Evolutionary conservation across 2,888 invertebrate genomes (phyloP).

Genomic region (Eupithecia exiguata): DNA sequence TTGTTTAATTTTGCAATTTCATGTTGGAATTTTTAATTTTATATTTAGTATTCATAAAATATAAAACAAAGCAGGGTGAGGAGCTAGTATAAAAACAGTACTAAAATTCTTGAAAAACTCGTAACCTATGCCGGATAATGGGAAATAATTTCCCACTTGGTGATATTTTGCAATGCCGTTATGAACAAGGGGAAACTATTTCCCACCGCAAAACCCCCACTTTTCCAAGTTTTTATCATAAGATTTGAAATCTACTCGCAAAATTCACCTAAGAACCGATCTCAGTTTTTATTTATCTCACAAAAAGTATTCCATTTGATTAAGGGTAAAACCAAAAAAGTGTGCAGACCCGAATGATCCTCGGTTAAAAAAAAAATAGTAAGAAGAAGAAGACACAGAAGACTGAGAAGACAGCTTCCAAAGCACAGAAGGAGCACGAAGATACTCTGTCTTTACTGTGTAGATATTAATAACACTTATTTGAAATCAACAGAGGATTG

Average conservation of each 20-base stretch:
- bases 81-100: conserved; percentile 31
- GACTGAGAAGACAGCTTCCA: too few species aligned
- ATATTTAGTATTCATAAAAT: conserved; percentile 14
- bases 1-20: conserved; percentile 17
- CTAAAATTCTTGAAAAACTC: conserved; percentile 26
- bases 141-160: conserved; percentile 40
- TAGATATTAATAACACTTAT: too few species aligned
- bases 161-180: conserved; percentile 24
- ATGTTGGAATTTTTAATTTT: conserved; percentile 15
- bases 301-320: conserved; percentile 18
- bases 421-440: too few species aligned
- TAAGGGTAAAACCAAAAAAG: too few species aligned
- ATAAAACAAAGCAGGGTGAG: conserved; percentile 28
- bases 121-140: conserved; percentile 24
- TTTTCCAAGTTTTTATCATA: conserved; percentile 23
- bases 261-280: conserved; percentile 14
- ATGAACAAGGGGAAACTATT: conserved; percentile 39
- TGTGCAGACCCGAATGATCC: too few species aligned
- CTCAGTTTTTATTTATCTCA: conserved; percentile 17
- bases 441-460: too few species aligned
- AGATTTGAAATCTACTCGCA: conserved; percentile 20
- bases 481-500: too few species aligned
- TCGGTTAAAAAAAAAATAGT: too few species aligned
- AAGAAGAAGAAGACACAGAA: too few species aligned
- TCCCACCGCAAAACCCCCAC: conserved; percentile 35